These are phyloP conservation scores for Calephelis nemesis DNA, from an alignment of 1,140 invertebrate species.

Conservation along the genomic window DNA sequence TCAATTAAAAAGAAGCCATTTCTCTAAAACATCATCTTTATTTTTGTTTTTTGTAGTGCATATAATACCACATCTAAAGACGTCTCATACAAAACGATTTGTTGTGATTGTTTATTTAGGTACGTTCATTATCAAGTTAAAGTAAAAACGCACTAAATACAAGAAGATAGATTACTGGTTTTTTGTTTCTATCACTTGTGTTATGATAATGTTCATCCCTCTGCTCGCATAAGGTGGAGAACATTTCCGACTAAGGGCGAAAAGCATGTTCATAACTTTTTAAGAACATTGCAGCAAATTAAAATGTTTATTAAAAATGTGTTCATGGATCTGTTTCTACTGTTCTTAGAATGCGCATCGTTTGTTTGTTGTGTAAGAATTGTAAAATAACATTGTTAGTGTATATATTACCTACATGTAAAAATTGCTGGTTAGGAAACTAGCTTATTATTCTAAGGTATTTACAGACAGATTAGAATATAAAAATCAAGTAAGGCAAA, in stretches of 20 bases:
- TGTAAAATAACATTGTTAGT: conserved; percentile 39
- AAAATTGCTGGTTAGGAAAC: conserved; percentile 42
- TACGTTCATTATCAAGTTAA: no score
- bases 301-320: neutral
- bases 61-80: no score
- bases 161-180: no score
- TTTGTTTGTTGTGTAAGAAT: conserved; percentile 22
- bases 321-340: conserved; percentile 6
- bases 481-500: conserved; percentile 46
- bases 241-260: neutral
- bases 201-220: neutral
- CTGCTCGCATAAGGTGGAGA: neutral
- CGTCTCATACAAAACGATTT: no score
- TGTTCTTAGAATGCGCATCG: conserved; percentile 37
- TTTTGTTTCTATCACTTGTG: no score
- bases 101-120: no score
- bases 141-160: no score
- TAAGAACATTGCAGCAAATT: neutral
- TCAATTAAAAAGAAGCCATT: no score
- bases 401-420: conserved; percentile 39
- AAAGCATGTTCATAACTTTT: neutral
- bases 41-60: no score
- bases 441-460: conserved; percentile 50
- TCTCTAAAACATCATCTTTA: no score
- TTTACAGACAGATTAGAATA: conserved; percentile 51